Conservation (phyloP, 2,113 vertebrate genomes). For the Callionymus lyra region DNA sequence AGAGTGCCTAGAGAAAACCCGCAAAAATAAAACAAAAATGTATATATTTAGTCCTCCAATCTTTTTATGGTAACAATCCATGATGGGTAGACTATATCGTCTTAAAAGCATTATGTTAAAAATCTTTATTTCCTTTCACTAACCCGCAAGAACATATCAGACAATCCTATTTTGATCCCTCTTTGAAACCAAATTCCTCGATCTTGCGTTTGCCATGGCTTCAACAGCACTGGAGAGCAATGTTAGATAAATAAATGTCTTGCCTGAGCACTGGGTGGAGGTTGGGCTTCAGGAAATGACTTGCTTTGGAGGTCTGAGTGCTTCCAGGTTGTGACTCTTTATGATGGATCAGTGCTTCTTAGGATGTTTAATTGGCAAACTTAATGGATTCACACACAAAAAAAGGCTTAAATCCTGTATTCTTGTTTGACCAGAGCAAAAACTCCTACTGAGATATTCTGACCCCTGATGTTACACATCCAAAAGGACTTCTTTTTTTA, state of each 20-base stretch:
- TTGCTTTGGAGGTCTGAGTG: conserved; percentile 46
- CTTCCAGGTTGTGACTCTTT: conserved; percentile 51
- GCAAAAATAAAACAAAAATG: too few species aligned
- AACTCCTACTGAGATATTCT: too few species aligned
- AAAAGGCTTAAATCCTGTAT: conserved; percentile 24
- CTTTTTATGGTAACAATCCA: too few species aligned
- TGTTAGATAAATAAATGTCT: conserved; percentile 55
- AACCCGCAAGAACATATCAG: conserved; percentile 43
- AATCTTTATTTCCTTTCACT: conserved; percentile 47
- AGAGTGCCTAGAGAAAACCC: too few species aligned
- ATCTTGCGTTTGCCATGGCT: conserved; percentile 36
- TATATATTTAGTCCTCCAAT: too few species aligned
- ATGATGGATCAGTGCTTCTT: conserved; percentile 48
- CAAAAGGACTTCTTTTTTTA: too few species aligned
- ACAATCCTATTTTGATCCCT: conserved; percentile 15
- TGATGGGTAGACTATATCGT: conserved; percentile 40
- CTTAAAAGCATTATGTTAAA: conserved; percentile 32
- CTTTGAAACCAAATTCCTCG: conserved; percentile 42
- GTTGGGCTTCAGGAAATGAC: conserved; percentile 47
- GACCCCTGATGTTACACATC: too few species aligned
- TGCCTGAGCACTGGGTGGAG: conserved; percentile 31
- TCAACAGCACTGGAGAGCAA: conserved; percentile 31
- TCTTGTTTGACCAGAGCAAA: too few species aligned
- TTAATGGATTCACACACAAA: conserved; percentile 30
- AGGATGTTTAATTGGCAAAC: conserved; percentile 42